A percentile compares a stretch with the other conserved stretches of the same genome.
phyloP scores from a whole-genome alignment of 2,888 invertebrate species.

The Chloromyia formosa region DNA sequence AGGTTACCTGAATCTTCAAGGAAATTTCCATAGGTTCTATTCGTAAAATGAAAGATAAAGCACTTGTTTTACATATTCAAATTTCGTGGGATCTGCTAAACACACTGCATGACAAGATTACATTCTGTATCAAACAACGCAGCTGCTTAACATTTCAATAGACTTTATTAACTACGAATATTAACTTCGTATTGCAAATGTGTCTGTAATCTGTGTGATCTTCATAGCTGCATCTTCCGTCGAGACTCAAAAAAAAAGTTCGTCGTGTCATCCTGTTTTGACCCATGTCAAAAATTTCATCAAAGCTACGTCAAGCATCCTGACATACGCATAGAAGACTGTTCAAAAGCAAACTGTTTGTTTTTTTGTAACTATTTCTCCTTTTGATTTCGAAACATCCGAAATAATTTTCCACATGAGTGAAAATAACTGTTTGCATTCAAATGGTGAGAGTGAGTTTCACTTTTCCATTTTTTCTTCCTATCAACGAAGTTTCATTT shows the following conservation, averaged over 20 bases:
- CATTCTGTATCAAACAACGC: no score
- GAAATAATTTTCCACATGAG: slow-evolving; percentile 23
- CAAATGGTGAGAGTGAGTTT: not conserved
- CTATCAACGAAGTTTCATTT: not conserved
- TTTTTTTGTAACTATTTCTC: not conserved
- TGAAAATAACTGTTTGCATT: slow-evolving; percentile 1
- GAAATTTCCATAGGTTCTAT: no score
- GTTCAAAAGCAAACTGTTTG: not conserved
- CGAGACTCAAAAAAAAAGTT: not conserved
- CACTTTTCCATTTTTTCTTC: not conserved
- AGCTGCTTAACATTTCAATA: no score
- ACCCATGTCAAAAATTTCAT: not conserved
- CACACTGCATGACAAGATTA: no score
- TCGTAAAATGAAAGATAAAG: no score
- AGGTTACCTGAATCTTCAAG: no score
- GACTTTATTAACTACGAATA: no score
- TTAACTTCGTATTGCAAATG: no score
- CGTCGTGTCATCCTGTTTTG: not conserved
- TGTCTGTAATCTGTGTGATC: no score
- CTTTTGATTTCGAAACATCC: not conserved
- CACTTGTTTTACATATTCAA: no score
- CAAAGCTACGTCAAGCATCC: not conserved
- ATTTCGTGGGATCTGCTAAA: no score
- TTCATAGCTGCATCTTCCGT: no score
- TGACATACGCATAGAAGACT: not conserved